A percentile compares a stretch with the other conserved stretches of the same genome.
Conservation (phyloP, 1,140 invertebrate genomes). For the Drosophila lowei region DNA sequence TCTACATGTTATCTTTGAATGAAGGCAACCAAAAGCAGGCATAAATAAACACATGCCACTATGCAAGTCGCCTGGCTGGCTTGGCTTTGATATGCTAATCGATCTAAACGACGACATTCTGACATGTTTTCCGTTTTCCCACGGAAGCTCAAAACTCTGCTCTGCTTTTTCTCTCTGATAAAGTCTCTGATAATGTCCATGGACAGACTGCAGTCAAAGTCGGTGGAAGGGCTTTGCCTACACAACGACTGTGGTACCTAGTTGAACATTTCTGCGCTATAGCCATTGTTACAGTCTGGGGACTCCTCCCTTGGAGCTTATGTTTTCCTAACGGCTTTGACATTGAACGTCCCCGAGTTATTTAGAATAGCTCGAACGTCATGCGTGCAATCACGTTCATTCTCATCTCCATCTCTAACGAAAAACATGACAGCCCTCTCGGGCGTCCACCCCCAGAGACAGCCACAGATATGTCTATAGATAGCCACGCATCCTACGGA, state of each 20-base stretch:
- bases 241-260: background rate
- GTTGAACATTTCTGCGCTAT: background rate
- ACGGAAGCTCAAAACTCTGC: slow-evolving; percentile 49
- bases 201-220: slow-evolving; percentile 21
- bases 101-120: slow-evolving; percentile 74
- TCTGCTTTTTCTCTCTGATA: slow-evolving; percentile 23
- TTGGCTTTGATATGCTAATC: slow-evolving; percentile 77
- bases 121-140: slow-evolving; percentile 78
- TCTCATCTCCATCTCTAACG: slow-evolving; percentile 28
- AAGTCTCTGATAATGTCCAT: slow-evolving; percentile 30
- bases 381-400: slow-evolving; percentile 59
- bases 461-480: slow-evolving; percentile 38
- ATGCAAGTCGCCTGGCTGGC: slow-evolving; percentile 63
- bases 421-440: slow-evolving; percentile 26
- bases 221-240: background rate
- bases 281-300: slow-evolving; percentile 8
- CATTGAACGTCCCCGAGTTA: slow-evolving; percentile 58
- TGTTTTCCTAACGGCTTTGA: slow-evolving; percentile 40
- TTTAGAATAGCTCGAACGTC: slow-evolving; percentile 50
- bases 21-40: slow-evolving; percentile 20
- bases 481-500: slow-evolving; percentile 50
- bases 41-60: slow-evolving; percentile 76
- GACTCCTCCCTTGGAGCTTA: slow-evolving; percentile 37
- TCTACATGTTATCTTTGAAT: too few species aligned
- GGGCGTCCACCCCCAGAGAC: slow-evolving; percentile 5